Evolutionary conservation across 2,797 vertebrate genomes (phyloP).

Genomic region (Sebastes cheni): DNA sequence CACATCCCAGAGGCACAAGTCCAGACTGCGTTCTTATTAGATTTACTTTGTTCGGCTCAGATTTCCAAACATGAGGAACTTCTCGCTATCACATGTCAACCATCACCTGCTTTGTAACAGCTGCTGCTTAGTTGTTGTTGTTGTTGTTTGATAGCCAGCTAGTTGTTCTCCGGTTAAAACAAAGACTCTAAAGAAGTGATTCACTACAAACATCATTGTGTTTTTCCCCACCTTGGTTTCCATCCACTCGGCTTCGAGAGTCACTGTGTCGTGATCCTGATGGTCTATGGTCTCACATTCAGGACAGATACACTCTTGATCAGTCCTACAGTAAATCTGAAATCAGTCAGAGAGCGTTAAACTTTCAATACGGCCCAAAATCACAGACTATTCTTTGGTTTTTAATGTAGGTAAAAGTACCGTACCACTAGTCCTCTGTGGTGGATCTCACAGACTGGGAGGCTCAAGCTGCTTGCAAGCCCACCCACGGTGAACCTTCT

Average conservation of each 20-base stretch:
- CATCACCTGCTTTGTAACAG: background rate
- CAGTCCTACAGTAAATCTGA: constrained; percentile 74
- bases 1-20: background rate
- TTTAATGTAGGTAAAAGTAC: background rate
- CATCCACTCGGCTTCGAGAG: constrained; percentile 69
- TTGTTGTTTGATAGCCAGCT: background rate
- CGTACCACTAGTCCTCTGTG: constrained; percentile 63
- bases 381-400: too few relatives aligned
- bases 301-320: constrained; percentile 70
- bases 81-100: background rate
- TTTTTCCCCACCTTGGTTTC: constrained; percentile 66
- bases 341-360: background rate
- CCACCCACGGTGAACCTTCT: constrained; percentile 73
- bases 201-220: background rate
- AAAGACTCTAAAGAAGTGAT: background rate
- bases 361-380: background rate
- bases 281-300: constrained; percentile 66
- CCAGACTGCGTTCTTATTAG: background rate
- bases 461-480: constrained; percentile 20
- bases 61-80: background rate
- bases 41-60: background rate
- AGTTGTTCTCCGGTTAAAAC: background rate
- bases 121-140: background rate
- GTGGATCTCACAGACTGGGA: constrained; percentile 68
- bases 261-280: constrained; percentile 64